Evolutionary conservation across 2,113 vertebrate species (phyloP).

Genomic region (Galemys pyrenaicus): DNA sequence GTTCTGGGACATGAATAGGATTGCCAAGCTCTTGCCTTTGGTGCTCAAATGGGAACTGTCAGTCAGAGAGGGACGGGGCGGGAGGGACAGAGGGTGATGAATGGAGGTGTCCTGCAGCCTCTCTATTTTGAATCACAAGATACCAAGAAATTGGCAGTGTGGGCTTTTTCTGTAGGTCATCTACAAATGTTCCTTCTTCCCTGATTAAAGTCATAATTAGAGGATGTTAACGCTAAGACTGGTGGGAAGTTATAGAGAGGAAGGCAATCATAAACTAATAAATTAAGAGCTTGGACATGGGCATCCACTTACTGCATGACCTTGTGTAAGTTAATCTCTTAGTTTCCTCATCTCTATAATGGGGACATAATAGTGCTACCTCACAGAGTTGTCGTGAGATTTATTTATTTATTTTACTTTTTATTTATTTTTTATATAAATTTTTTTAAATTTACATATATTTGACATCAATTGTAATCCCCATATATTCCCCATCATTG

Average conservation of each 20-base stretch:
- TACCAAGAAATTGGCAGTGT: not conserved
- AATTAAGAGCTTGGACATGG: not conserved
- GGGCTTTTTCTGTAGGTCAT: constrained; percentile 14
- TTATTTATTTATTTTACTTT: too few species aligned
- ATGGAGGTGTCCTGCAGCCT: constrained; percentile 61
- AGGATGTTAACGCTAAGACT: constrained; percentile 18
- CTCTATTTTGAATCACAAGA: constrained; percentile 56
- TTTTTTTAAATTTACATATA: too few species aligned
- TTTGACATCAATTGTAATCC: too few species aligned
- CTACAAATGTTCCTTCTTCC: constrained; percentile 15
- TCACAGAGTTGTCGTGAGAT: not conserved
- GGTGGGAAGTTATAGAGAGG: not conserved
- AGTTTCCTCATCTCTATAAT: constrained; percentile 1
- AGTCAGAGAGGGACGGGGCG: constrained; percentile 39
- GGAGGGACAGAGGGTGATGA: constrained; percentile 51
- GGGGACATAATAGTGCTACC: not conserved
- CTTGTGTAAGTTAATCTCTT: not conserved
- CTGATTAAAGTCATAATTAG: constrained; percentile 39
- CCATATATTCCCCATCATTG: too few species aligned
- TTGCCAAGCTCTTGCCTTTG: not conserved
- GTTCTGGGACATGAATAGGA: constrained; percentile 55
- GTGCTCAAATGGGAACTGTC: constrained; percentile 70
- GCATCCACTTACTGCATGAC: not conserved
- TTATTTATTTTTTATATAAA: too few species aligned
- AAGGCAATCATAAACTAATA: not conserved